These are phyloP conservation scores for Sycophila texana DNA, from an alignment of 2,888 invertebrate genomes.

Conservation along the genomic window DNA sequence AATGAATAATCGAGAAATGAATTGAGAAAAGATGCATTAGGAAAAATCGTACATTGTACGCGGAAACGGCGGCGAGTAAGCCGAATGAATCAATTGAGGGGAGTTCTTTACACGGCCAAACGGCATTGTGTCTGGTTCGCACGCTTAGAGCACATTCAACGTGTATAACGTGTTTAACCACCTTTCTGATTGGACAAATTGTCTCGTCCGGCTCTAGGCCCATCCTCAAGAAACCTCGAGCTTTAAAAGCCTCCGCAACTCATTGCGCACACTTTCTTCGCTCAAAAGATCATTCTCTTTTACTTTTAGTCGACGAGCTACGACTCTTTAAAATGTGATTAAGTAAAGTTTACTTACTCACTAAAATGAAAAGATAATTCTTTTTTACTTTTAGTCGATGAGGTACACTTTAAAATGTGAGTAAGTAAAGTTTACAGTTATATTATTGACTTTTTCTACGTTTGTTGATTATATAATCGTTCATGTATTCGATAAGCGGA, in stretches of 20 bases:
- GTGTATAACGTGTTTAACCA: conserved; percentile 66
- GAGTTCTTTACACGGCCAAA: conserved; percentile 59
- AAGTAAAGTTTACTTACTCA: no score
- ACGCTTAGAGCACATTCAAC: conserved; percentile 16
- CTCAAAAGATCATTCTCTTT: no score
- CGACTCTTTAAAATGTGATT: no score
- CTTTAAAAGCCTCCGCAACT: conserved; percentile 20
- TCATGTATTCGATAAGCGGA: no score
- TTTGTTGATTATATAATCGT: no score
- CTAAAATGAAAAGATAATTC: no score
- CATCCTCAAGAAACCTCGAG: conserved; percentile 44
- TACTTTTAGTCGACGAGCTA: no score
- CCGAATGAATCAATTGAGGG: conserved; percentile 70
- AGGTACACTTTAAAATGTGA: no score
- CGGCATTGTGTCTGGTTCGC: conserved; percentile 47
- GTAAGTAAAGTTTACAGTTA: no score
- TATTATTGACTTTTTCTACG: no score
- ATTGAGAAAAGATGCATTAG: neutral
- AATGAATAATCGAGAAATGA: neutral
- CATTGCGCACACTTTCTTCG: neutral
- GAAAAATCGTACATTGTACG: neutral
- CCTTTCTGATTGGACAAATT: conserved; percentile 75
- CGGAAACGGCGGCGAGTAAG: conserved; percentile 8
- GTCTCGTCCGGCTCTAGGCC: conserved; percentile 72
- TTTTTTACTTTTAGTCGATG: no score